A percentile compares a stretch with the other conserved stretches of the same genome.
These are phyloP conservation scores for Drosophila paramelanica DNA, from an alignment of 2,888 invertebrate genomes.

Conservation along the genomic window DNA sequence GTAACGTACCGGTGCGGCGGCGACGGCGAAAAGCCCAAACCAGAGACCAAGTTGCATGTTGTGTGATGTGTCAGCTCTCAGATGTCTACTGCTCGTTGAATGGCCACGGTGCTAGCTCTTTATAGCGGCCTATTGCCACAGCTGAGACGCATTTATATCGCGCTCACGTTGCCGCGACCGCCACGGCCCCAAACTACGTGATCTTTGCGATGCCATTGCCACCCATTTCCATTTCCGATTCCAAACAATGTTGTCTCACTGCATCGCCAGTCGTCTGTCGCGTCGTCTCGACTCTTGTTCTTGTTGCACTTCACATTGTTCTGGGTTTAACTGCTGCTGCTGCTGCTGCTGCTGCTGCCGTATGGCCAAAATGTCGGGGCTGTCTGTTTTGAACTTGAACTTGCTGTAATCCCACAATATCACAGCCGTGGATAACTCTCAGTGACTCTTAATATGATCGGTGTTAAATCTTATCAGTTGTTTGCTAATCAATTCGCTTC, in stretches of 20 bases:
- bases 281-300: slow-evolving; percentile 23
- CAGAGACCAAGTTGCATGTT: slow-evolving; percentile 81
- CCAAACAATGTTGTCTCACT: slow-evolving; percentile 52
- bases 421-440: neutral
- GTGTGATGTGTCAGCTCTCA: slow-evolving; percentile 52
- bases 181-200: slow-evolving; percentile 62
- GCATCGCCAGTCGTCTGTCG: slow-evolving; percentile 14
- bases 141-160: slow-evolving; percentile 49
- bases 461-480: no score
- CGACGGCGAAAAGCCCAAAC: slow-evolving; percentile 80
- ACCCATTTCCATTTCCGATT: slow-evolving; percentile 75
- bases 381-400: neutral
- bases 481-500: no score
- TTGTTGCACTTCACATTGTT: slow-evolving; percentile 33
- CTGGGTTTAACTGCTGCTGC: slow-evolving; percentile 3
- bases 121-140: slow-evolving; percentile 61
- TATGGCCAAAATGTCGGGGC: neutral
- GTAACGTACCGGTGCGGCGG: slow-evolving; percentile 82
- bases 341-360: no score
- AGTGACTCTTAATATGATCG: no score
- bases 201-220: slow-evolving; percentile 60
- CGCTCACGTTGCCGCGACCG: slow-evolving; percentile 52
- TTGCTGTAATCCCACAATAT: slow-evolving; percentile 2
- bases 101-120: slow-evolving; percentile 59
- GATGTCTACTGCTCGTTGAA: slow-evolving; percentile 64